Evolutionary conservation across 2,113 vertebrate genomes (phyloP), one percentile per base, ranked within the genome.

Genomic region (Protomyctophum bolini): DNA sequence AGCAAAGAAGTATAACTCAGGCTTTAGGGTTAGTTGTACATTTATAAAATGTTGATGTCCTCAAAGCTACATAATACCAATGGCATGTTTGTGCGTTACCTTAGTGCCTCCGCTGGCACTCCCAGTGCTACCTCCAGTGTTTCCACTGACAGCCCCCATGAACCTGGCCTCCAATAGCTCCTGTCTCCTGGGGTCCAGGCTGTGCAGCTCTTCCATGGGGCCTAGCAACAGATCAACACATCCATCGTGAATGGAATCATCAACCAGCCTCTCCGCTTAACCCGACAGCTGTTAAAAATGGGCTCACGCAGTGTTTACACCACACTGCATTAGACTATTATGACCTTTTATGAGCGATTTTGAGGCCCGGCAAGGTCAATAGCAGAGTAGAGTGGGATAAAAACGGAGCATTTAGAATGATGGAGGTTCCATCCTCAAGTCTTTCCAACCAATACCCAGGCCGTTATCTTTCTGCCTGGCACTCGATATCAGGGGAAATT

Each of bases 151-250:
- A 72, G 95, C 97, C 69, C 97, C 98, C 28, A 97, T 99, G 88
- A 99, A 99, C 83, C 97, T 92, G 76, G 98, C 97, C 92, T 99
- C 98, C 87, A 99, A 83, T 85, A 99, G 93, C 92, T 99, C 97
- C 90, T 99, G 98, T 83, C 97, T 93, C 93, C 98, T 94, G 88
- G 98, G 97, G 92, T 99, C 98, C 91, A 99, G 92, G 91, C 97
- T 99, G 87, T 99, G 97, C 94, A 99, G 95, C 83, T 99, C 98
- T 92, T 99, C 98, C 98, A 99, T 99, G 86, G 94, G 95, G 94
- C 93, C 95, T 97, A 82, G 9, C 73, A 46, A 10, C n/a, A 54
- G 51, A 54, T 54, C 49, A 50, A 8, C 11, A 41, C 63, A 65
- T 57, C 8, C n/a, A 41, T 41, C 33, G 33, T 41, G 33, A 74